Evolutionary conservation across 1,140 invertebrate species (phyloP).

Genomic region (Drosophila varians): DNA sequence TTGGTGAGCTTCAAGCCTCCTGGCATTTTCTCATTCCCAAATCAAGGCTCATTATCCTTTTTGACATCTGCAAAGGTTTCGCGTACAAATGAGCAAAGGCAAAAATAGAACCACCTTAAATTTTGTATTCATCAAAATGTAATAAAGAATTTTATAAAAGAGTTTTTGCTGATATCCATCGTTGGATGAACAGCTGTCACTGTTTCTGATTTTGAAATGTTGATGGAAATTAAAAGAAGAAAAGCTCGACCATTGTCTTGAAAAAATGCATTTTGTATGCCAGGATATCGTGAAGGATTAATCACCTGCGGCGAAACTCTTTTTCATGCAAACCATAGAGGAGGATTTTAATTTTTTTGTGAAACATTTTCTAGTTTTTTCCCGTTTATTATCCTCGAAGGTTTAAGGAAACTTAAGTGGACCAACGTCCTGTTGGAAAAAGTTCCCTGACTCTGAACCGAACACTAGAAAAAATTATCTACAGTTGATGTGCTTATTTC

Average conservation of each 20-base stretch:
- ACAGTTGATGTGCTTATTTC: background rate
- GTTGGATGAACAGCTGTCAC: slow-evolving; percentile 1
- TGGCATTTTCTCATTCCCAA: slow-evolving; percentile 7
- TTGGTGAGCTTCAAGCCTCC: slow-evolving; percentile 34
- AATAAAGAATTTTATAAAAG: too few relatives aligned
- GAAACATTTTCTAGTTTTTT: slow-evolving; percentile 34
- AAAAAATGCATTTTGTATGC: slow-evolving; percentile 32
- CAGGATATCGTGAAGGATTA: slow-evolving; percentile 63
- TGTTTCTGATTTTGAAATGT: slow-evolving; percentile 28
- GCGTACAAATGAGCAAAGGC: slow-evolving; percentile 41
- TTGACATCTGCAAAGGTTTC: slow-evolving; percentile 66
- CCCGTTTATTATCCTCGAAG: slow-evolving; percentile 57
- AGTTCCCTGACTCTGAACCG: too few relatives aligned
- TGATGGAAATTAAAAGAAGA: slow-evolving; percentile 12
- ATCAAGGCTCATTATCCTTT: slow-evolving; percentile 68
- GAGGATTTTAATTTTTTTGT: slow-evolving; percentile 5
- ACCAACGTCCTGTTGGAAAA: slow-evolving; percentile 12
- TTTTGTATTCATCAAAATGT: too few relatives aligned
- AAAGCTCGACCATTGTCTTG: slow-evolving; percentile 25
- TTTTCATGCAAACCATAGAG: slow-evolving; percentile 29
- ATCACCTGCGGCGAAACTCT: slow-evolving; percentile 49
- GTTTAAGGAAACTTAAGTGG: slow-evolving; percentile 38
- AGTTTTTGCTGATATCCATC: too few relatives aligned
- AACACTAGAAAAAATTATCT: background rate
- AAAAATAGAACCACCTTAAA: slow-evolving; percentile 3